Evolutionary conservation across 1,140 invertebrate genomes (phyloP).

Genomic region (Apolygus lucorum): DNA sequence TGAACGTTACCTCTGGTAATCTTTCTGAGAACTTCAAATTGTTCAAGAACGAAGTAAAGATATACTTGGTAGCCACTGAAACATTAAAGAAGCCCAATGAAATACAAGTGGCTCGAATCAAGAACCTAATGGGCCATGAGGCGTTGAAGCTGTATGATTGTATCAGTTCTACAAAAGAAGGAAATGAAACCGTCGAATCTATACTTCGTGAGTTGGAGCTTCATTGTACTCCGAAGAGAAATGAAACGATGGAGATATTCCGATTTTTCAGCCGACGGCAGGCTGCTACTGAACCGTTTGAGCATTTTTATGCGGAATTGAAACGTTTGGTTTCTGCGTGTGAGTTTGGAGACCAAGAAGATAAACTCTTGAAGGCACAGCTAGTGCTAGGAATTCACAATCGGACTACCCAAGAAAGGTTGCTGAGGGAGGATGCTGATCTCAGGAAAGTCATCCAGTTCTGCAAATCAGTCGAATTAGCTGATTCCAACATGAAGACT

Average conservation of each 20-base stretch:
- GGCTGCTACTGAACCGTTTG: constrained; percentile 12
- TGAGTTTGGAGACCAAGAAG: constrained; percentile 14
- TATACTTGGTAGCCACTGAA: background rate
- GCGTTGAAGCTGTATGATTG: background rate
- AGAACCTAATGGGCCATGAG: background rate
- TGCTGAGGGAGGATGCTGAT: background rate
- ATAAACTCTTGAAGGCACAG: background rate
- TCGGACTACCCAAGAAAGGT: background rate
- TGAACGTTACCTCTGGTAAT: background rate
- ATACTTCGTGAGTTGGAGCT: background rate
- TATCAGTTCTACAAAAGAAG: constrained; percentile 16
- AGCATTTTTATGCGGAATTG: background rate
- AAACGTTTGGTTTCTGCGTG: background rate
- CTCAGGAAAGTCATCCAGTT: background rate
- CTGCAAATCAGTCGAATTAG: background rate
- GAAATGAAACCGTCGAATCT: background rate
- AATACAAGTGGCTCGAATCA: background rate
- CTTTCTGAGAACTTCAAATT: background rate
- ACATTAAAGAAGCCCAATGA: background rate
- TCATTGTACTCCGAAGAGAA: constrained; percentile 16
- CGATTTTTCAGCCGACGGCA: constrained; percentile 8
- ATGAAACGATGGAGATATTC: constrained; percentile 10
- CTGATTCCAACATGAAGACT: background rate
- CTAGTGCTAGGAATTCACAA: background rate
- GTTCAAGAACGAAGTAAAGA: background rate